Percentiles rank a stretch among this genome's conserved stretches.
Conservation (phyloP, 2,888 invertebrate species). For the Parascotia fuliginaria region DNA sequence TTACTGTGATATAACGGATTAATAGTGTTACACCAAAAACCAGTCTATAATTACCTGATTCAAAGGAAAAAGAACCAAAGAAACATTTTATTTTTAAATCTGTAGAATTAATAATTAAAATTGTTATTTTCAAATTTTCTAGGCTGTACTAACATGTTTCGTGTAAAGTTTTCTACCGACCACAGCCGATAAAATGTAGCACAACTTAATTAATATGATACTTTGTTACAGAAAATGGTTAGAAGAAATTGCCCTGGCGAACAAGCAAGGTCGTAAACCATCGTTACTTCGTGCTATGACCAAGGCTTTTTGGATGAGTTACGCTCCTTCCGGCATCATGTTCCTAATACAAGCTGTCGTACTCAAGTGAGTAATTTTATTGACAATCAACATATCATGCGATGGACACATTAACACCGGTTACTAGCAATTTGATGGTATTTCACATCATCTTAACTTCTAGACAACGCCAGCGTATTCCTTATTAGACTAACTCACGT, state of each 20-base stretch:
- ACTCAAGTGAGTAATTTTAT: conserved; percentile 69
- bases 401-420: conserved; percentile 39
- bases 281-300: conserved; percentile 88
- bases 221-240: conserved; percentile 88
- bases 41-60: no score
- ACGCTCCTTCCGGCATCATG: conserved; percentile 87
- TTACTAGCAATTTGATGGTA: background rate
- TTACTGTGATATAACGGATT: no score
- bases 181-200: conserved; percentile 5
- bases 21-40: no score
- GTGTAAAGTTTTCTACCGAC: background rate
- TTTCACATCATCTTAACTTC: background rate
- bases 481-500: no score
- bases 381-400: conserved; percentile 30
- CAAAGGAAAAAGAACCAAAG: no score
- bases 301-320: conserved; percentile 89
- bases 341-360: conserved; percentile 85
- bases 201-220: conserved; percentile 34
- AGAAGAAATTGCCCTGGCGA: conserved; percentile 86
- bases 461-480: background rate
- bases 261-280: conserved; percentile 85
- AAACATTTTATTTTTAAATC: no score
- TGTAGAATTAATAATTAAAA: no score
- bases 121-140: no score
- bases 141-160: no score